A percentile compares a stretch with the other conserved stretches of the same genome.
Evolutionary conservation across 2,113 vertebrate species (phyloP).

Genomic region (Brachirus orientalis): DNA sequence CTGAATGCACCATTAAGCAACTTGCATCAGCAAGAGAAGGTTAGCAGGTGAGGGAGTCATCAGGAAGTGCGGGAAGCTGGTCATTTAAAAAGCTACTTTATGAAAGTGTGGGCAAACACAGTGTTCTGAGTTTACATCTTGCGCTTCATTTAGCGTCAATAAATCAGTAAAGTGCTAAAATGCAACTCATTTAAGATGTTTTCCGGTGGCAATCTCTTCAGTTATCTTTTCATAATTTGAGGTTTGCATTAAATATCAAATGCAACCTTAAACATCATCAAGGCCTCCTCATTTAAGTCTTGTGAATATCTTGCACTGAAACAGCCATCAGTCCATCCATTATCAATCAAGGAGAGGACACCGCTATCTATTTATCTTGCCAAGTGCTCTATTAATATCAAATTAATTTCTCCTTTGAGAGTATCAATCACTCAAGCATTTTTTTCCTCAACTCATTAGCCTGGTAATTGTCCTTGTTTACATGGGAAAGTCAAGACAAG

Average conservation of each 20-base stretch:
- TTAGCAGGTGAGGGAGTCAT: constrained; percentile 35
- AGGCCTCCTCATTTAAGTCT: constrained; percentile 57
- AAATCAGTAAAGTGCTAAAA: constrained; percentile 1
- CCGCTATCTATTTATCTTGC: constrained; percentile 83
- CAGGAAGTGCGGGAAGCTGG: constrained; percentile 23
- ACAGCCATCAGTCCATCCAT: constrained; percentile 78
- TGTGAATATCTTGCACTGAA: constrained; percentile 63
- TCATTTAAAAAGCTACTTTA: constrained; percentile 30
- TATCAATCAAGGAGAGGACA: constrained; percentile 79
- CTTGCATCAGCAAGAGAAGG: constrained; percentile 31
- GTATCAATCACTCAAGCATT: constrained; percentile 80
- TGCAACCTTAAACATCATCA: constrained; percentile 53
- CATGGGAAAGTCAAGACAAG: constrained; percentile 73
- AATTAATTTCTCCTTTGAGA: constrained; percentile 80
- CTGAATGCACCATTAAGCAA: constrained; percentile 65
- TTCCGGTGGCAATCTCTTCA: neutral
- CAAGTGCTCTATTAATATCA: constrained; percentile 83
- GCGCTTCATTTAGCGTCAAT: constrained; percentile 39
- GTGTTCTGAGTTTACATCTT: constrained; percentile 38
- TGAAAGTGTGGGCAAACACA: constrained; percentile 23
- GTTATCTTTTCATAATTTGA: no score
- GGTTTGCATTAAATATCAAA: constrained; percentile 14
- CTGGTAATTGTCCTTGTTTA: constrained; percentile 85
- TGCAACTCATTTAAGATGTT: neutral
- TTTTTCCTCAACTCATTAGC: constrained; percentile 80